Base-by-base conservation (phyloP, 2,888 invertebrate species). In the Biston betularia region DNA sequence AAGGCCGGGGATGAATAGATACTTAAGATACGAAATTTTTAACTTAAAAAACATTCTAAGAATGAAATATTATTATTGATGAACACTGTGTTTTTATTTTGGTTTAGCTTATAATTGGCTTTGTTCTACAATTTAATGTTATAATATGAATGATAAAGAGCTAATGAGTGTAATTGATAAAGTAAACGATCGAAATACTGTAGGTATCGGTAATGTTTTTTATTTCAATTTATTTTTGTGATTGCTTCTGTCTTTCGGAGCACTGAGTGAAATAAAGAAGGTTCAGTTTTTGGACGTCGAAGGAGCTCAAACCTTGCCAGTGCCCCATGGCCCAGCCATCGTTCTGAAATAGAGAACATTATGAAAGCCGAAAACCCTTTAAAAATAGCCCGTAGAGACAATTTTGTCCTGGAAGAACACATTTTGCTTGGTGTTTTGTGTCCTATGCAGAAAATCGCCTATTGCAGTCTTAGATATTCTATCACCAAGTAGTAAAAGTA, bases 311-410 rank as follows among this genome's bases (percentile, higher is more conserved):
- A 0, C 93, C 93, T 79, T 93, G 91, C 93, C 92, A 93, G 67
- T 91, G 89, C 0, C 93, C 93, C 92, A 93, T 92, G 1, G 87
- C 83, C 93, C 93, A 93, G 35, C 93, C 93, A 53, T 93, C 93
- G 69, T 92, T 92, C 93, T 93, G 80, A 38, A 82, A 84, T 7
- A 49, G 11, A 34, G 10, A 12, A 50, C 5, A 46, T 46, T 34
- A 10, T 62, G 35, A 38, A 14, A 35, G 35, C 0, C 24, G 24
- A 24, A 24, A 24, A 2, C 24, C 24, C 24, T 24, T 24, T 24
- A 24, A 24, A 24, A 24, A 24, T 24, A 24, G 24, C 1, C 0
- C 35, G n/a, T n/a, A n/a, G n/a, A 50, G n/a, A 48, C 10, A 10
- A 5, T 6, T 46, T 10, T 9, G 10, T 46, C 10, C 2, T 24